Conservation (phyloP, 2,797 vertebrate genomes). For the Champsocephalus gunnari region DNA sequence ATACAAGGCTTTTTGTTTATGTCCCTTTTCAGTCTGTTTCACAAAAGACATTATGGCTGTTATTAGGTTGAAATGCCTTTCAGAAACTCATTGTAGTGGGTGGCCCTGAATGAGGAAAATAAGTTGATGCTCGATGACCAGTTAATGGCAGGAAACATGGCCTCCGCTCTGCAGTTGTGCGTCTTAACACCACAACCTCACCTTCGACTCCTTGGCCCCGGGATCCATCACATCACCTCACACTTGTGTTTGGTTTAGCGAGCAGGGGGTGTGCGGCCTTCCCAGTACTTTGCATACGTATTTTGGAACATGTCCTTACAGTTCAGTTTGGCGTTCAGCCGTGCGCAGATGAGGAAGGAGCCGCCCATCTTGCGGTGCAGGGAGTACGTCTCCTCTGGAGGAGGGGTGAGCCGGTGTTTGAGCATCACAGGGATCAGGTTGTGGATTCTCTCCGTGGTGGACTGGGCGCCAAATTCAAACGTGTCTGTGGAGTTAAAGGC, state of each 20-base stretch:
- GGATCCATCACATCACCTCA: conserved; percentile 30
- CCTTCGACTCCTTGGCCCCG: conserved; percentile 20
- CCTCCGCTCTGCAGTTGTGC: conserved; percentile 13
- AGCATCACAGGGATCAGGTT: conserved; percentile 96
- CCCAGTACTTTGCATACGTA: conserved; percentile 90
- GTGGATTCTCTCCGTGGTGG: conserved; percentile 96
- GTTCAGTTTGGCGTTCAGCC: conserved; percentile 89
- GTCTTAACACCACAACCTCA: background rate
- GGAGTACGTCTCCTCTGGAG: conserved; percentile 97
- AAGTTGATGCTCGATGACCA: conserved; percentile 1
- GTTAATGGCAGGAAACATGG: background rate
- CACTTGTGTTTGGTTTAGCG: background rate
- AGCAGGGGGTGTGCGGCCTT: conserved; percentile 72
- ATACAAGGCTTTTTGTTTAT: background rate
- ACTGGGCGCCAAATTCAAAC: conserved; percentile 93
- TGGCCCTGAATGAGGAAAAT: conserved; percentile 19
- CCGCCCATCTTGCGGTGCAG: conserved; percentile 98
- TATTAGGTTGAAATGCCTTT: conserved; percentile 18
- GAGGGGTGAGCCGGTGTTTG: conserved; percentile 93
- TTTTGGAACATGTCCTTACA: conserved; percentile 93
- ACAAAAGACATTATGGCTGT: conserved; percentile 18
- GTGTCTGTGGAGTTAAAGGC: conserved; percentile 89
- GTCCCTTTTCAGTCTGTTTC: conserved; percentile 14
- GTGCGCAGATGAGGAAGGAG: conserved; percentile 98
- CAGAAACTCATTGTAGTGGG: conserved; percentile 3